phyloP scores from a whole-genome alignment of 1,140 invertebrate species.

The Brachionus koreanus region DNA sequence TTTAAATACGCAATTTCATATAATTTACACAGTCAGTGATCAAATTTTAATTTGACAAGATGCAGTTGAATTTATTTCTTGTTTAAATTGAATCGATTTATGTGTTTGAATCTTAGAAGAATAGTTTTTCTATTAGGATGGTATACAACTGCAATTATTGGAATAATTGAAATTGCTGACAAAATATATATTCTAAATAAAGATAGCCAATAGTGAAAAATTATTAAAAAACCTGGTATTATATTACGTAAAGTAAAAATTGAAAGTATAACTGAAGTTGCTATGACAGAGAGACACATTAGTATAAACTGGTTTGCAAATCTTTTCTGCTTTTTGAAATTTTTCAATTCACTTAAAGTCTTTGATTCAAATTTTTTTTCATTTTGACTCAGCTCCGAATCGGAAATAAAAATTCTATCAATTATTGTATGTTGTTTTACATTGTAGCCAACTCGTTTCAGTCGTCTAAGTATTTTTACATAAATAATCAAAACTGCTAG shows the following conservation, averaged over 20 bases:
- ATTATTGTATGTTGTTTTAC: background rate
- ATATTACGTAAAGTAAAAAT: slow-evolving; percentile 26
- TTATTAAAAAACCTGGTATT: background rate
- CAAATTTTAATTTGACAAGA: too few relatives aligned
- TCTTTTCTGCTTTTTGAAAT: slow-evolving; percentile 11
- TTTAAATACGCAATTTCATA: too few relatives aligned
- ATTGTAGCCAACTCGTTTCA: background rate
- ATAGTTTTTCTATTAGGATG: background rate
- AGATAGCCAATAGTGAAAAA: slow-evolving; percentile 3
- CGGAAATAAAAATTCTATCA: background rate
- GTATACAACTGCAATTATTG: background rate
- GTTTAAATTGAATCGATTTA: background rate
- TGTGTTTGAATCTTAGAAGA: background rate
- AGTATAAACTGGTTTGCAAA: slow-evolving; percentile 20
- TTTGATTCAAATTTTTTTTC: background rate
- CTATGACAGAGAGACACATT: slow-evolving; percentile 20
- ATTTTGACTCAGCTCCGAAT: background rate
- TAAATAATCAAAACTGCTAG: background rate
- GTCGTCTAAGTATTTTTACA: background rate
- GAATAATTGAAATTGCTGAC: slow-evolving; percentile 1
- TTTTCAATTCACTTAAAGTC: background rate
- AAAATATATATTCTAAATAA: slow-evolving; percentile 18
- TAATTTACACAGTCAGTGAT: too few relatives aligned
- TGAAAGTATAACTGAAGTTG: background rate
- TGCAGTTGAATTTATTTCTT: too few relatives aligned